Evolutionary conservation across 1,140 invertebrate species (phyloP).

Genomic region (Formica selysi): DNA sequence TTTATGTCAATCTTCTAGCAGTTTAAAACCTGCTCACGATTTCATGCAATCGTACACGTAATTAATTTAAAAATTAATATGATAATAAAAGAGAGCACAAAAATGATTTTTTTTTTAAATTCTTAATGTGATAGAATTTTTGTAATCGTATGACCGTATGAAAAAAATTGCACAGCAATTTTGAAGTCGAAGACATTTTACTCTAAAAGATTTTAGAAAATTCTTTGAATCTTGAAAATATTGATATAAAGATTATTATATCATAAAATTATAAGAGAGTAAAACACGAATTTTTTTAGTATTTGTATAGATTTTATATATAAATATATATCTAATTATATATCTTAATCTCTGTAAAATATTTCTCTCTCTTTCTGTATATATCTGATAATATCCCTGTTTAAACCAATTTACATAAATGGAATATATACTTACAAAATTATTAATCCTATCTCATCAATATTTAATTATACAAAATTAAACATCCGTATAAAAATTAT

Average conservation of each 20-base stretch:
- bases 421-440: no score
- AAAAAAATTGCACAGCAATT: not conserved
- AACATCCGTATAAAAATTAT: not conserved
- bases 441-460: no score
- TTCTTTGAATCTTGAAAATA: not conserved
- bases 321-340: no score
- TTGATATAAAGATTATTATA: not conserved
- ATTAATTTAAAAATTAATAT: slow-evolving; percentile 35
- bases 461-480: no score
- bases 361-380: no score
- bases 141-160: not conserved
- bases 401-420: no score
- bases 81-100: not conserved
- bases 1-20: slow-evolving; percentile 15
- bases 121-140: not conserved
- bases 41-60: not conserved
- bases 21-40: slow-evolving; percentile 5
- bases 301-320: no score
- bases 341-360: no score
- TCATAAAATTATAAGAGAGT: no score
- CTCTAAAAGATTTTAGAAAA: no score
- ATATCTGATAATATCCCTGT: no score
- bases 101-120: not conserved
- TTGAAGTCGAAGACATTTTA: not conserved
- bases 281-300: no score